Evolutionary conservation across 1,140 invertebrate genomes (phyloP), one percentile per base, ranked within the genome.

Genomic region (Achatina immaculata): DNA sequence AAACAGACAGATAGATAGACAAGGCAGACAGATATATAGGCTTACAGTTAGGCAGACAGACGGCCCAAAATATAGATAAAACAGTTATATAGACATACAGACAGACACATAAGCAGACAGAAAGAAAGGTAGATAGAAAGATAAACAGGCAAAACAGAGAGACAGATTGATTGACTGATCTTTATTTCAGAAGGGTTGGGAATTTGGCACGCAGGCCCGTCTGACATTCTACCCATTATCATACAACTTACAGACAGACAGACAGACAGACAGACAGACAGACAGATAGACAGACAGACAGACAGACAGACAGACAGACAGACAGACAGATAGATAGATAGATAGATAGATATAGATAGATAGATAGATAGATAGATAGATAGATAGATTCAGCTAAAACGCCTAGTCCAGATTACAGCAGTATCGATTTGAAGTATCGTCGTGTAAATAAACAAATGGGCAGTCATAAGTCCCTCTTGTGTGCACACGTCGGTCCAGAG

Each of bases 261-360:
- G 68, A 69, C 6, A 42, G 68, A 69, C 19, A 69, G 9, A 69
- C 42, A 69, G 65, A 68, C 36, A 68, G 65, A 68, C 36, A 31
- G 28, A 68, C 36, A 68, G 28, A 68, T 68, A 68, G 28, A 68
- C 36, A 68, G 28, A 68, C 36, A 68, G 28, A 68, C 21, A 68
- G 65, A 31, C 36, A 68, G 28, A 68, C 36, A 68, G 28, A 68
- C 36, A 68, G 28, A 68, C 36, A 68, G 28, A 68, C 36, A 62
- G 58, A 62, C 24, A 62, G 58, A 62, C 24, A 62, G 58, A 62
- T 62, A 62, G 58, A 62, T 62, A 62, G 58, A 62, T 34, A 62
- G 58, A 62, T 34, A 62, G 58, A 62, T 34, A 62, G 58, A 62
- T 6, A 62, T 34, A 62, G 58, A 62, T 34, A 62, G 58, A 62